Conservation (phyloP, 2,888 invertebrate species). For the Corbicula japonica region DNA sequence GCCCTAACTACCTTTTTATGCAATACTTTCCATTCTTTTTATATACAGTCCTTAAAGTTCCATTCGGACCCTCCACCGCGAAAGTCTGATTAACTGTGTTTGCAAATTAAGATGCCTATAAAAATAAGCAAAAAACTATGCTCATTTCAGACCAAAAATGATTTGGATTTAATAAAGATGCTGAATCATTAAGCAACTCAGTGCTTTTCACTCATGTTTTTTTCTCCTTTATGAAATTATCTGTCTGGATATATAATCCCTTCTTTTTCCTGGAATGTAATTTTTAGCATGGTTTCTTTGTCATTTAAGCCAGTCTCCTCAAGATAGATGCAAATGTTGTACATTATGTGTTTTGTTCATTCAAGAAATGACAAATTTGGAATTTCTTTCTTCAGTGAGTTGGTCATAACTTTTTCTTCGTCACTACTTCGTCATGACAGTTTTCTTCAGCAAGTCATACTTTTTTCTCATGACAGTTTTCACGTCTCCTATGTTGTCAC, state of each 20-base stretch:
- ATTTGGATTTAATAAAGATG: too few species aligned
- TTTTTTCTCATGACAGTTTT: conserved; percentile 12
- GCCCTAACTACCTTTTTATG: not conserved
- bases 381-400: conserved; percentile 28
- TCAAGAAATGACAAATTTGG: conserved; percentile 1
- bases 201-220: too few species aligned
- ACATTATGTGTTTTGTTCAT: conserved; percentile 41
- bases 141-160: too few species aligned
- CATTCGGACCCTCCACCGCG: too few species aligned
- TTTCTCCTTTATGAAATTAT: too few species aligned
- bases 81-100: too few species aligned
- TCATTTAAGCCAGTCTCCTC: conserved; percentile 27
- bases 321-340: conserved; percentile 34
- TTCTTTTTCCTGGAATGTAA: conserved; percentile 3
- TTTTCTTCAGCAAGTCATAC: too few species aligned
- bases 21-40: not conserved
- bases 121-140: too few species aligned
- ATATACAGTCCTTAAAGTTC: not conserved
- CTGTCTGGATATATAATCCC: conserved; percentile 9
- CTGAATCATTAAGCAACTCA: too few species aligned
- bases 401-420: conserved; percentile 43
- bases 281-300: not conserved
- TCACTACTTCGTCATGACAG: too few species aligned
- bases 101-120: too few species aligned
- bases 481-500: conserved; percentile 3